A percentile compares a stretch with the other conserved stretches of the same genome.
Conservation (phyloP, 2,113 vertebrate genomes). For the Aviceda subcristata region DNA sequence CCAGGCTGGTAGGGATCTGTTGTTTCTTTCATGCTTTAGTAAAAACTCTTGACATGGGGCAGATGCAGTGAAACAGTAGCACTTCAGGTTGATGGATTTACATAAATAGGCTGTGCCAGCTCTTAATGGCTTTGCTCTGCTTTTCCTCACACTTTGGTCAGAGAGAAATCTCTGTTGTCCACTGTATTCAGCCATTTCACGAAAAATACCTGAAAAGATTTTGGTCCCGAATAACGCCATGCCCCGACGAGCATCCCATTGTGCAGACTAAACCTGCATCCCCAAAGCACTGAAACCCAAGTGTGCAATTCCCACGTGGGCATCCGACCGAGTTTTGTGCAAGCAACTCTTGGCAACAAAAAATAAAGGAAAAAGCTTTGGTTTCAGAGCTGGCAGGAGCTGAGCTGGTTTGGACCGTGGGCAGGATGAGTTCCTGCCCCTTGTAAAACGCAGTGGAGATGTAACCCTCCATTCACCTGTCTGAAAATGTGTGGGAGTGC, state of each 20-base stretch:
- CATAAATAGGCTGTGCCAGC: not conserved
- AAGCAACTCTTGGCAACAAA: not conserved
- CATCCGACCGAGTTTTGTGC: rapidly evolving
- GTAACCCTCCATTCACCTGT: not conserved
- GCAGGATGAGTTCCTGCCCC: not conserved
- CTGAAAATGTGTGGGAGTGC: not conserved
- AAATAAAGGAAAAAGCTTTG: not conserved
- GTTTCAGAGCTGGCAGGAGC: not conserved
- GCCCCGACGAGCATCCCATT: not conserved
- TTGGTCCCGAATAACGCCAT: not conserved
- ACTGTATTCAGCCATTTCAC: not conserved
- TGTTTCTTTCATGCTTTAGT: not conserved
- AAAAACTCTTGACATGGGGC: not conserved
- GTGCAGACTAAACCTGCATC: not conserved
- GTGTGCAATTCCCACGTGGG: rapidly evolving
- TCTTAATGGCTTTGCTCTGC: not conserved
- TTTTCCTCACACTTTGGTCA: not conserved
- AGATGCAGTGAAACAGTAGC: not conserved
- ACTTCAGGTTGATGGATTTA: not conserved
- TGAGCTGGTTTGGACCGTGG: not conserved
- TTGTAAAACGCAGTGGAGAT: rapidly evolving
- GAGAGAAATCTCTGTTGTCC: not conserved
- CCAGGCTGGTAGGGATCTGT: not conserved
- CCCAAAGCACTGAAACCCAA: not conserved
- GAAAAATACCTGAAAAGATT: not conserved